Evolutionary conservation across 2,113 vertebrate species (phyloP).

Genomic region (Ascaphus truei): DNA sequence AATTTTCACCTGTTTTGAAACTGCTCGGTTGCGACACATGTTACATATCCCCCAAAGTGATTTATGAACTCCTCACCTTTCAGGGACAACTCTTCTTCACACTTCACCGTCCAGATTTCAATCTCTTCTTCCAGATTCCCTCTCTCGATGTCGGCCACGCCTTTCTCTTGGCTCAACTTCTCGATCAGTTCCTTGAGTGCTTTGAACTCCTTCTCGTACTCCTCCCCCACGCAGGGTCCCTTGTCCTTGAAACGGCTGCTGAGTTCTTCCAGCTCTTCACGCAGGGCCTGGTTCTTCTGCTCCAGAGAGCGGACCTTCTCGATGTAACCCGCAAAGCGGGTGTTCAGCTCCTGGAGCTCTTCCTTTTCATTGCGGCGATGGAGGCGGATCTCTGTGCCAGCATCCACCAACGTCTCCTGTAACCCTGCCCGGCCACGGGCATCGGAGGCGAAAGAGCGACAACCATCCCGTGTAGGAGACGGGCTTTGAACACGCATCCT

Average conservation of each 20-base stretch:
- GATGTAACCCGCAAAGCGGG: slow-evolving; percentile 91
- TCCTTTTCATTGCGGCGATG: slow-evolving; percentile 82
- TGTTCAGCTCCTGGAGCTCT: slow-evolving; percentile 82
- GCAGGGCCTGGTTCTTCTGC: slow-evolving; percentile 81
- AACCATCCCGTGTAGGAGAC: slow-evolving; percentile 47
- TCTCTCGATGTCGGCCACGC: slow-evolving; percentile 53
- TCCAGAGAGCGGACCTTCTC: slow-evolving; percentile 85
- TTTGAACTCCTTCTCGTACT: slow-evolving; percentile 80
- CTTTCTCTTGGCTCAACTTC: slow-evolving; percentile 63
- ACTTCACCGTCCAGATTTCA: slow-evolving; percentile 64
- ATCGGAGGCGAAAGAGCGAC: neutral
- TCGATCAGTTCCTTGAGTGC: slow-evolving; percentile 75
- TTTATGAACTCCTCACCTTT: slow-evolving; percentile 47
- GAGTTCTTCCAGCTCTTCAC: slow-evolving; percentile 79
- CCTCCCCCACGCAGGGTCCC: slow-evolving; percentile 68
- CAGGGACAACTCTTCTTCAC: slow-evolving; percentile 67
- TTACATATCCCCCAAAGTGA: too few relatives aligned
- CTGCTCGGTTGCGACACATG: too few relatives aligned
- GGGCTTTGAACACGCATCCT: slow-evolving; percentile 62
- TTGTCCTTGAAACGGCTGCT: slow-evolving; percentile 74
- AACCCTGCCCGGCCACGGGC: slow-evolving; percentile 47
- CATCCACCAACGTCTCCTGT: slow-evolving; percentile 43
- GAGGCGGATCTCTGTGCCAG: slow-evolving; percentile 60
- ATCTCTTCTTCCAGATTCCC: slow-evolving; percentile 55
- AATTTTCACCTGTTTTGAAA: too few relatives aligned